phyloP scores from a whole-genome alignment of 2,797 vertebrate species.

The Limosa lapponica region DNA sequence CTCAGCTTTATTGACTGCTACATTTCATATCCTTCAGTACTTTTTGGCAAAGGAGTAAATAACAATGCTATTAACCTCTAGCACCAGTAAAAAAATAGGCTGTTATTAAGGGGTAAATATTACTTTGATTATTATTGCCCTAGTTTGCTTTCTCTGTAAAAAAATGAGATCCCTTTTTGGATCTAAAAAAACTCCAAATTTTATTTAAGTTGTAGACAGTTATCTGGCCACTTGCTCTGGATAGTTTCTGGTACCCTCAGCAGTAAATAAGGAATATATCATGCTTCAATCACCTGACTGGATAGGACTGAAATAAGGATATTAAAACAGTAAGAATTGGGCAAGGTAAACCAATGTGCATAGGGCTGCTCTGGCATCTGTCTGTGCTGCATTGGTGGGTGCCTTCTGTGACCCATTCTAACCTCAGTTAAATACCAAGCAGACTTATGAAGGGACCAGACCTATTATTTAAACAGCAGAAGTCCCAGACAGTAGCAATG shows the following conservation, averaged over 20 bases:
- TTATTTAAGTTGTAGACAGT: constrained; percentile 43
- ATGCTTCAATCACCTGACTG: neutral
- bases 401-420: neutral
- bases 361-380: neutral
- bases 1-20: constrained; percentile 81
- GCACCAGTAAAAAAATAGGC: constrained; percentile 79
- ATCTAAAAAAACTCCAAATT: constrained; percentile 54
- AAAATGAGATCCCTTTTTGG: constrained; percentile 66
- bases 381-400: neutral
- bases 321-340: neutral
- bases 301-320: neutral
- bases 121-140: constrained; percentile 80
- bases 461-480: neutral
- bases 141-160: constrained; percentile 74
- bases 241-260: neutral
- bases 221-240: neutral
- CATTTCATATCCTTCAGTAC: constrained; percentile 81
- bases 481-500: neutral
- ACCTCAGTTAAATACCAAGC: neutral
- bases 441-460: neutral
- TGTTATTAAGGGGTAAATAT: constrained; percentile 83
- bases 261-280: neutral
- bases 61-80: constrained; percentile 82
- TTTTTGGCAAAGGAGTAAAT: constrained; percentile 83
- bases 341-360: neutral